Evolutionary conservation across 2,113 vertebrate species (phyloP).

Genomic region (Pedionomus torquatus): DNA sequence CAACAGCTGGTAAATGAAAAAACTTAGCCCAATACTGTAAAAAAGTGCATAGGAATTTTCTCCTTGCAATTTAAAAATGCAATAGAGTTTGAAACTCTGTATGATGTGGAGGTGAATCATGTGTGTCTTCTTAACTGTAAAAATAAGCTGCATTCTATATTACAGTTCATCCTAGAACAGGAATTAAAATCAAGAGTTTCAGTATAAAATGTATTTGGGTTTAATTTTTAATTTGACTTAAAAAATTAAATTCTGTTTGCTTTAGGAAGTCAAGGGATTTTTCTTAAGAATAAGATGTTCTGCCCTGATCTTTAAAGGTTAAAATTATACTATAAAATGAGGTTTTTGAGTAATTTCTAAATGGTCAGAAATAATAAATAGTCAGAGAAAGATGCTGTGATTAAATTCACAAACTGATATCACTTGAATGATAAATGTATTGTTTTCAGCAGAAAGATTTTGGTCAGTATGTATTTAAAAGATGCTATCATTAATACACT

Average conservation of each 20-base stretch:
- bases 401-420: conserved; percentile 56
- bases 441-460: conserved; percentile 69
- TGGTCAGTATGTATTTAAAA: conserved; percentile 71
- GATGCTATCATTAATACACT: conserved; percentile 72
- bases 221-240: conserved; percentile 42
- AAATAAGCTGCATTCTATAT: conserved; percentile 38
- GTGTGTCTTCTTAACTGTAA: background rate
- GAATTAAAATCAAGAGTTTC: conserved; percentile 36
- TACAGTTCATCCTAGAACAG: conserved; percentile 23
- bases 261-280: conserved; percentile 21
- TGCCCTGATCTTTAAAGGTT: conserved; percentile 64
- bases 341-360: conserved; percentile 57
- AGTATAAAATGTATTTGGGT: background rate
- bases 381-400: conserved; percentile 19
- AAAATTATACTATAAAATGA: conserved; percentile 66
- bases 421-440: conserved; percentile 35
- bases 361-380: conserved; percentile 49
- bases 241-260: conserved; percentile 51
- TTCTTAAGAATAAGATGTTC: conserved; percentile 41
- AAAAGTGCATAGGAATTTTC: conserved; percentile 12
- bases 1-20: conserved; percentile 78
- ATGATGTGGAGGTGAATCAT: background rate
- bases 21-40: conserved; percentile 46
- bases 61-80: conserved; percentile 24
- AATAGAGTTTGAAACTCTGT: background rate